Percentiles rank a stretch among this genome's conserved stretches.
phyloP scores from a whole-genome alignment of 2,797 vertebrate species.

The Columba guinea region DNA sequence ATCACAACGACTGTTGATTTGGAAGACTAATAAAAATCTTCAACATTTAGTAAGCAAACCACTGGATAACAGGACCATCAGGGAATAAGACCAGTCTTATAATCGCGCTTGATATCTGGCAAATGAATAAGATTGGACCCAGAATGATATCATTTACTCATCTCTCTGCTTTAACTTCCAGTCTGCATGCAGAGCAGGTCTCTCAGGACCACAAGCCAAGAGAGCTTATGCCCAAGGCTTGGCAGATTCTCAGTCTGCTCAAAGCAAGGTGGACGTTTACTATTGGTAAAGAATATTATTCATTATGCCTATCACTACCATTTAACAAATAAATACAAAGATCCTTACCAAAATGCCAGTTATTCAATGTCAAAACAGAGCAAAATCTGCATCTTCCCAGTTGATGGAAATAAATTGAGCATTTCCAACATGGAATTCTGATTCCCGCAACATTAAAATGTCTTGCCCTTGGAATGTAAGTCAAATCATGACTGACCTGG shows the following conservation, averaged over 20 bases:
- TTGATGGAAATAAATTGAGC: background rate
- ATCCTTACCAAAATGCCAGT: background rate
- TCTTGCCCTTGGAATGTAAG: background rate
- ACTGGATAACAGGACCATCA: background rate
- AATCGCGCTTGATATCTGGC: background rate
- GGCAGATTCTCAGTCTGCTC: background rate
- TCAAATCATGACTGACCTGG: background rate
- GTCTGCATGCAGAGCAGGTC: background rate
- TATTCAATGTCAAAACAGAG: background rate
- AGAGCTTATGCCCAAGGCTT: background rate
- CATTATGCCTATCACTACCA: background rate
- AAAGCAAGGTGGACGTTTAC: background rate
- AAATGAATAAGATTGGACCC: background rate
- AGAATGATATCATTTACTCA: background rate
- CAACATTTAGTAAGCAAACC: background rate
- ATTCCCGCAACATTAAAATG: background rate
- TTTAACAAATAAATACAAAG: background rate
- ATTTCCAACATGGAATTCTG: background rate
- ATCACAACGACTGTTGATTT: background rate
- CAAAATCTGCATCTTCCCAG: background rate
- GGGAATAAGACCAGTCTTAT: background rate
- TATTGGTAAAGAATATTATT: background rate
- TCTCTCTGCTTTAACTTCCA: background rate
- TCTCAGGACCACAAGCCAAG: background rate
- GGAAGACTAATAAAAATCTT: background rate